These are phyloP conservation scores for Telmatochromis sp. DNA, from an alignment of 2,113 vertebrate genomes.

Conservation along the genomic window DNA sequence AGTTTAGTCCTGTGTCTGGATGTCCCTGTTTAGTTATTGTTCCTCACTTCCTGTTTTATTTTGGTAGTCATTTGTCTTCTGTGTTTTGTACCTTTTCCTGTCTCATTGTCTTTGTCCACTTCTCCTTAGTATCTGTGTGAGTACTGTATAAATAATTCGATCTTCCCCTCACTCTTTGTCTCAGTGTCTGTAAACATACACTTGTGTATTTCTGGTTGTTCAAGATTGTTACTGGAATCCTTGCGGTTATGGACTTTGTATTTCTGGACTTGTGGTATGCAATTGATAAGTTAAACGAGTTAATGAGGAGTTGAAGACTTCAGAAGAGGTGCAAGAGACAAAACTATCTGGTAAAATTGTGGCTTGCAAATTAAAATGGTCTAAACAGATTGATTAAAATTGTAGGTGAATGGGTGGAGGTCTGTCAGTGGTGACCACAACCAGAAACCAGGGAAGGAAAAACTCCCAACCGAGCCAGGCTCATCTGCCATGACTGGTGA, in stretches of 20 bases:
- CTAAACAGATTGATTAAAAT: background rate
- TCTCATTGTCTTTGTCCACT: background rate
- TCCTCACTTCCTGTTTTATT: background rate
- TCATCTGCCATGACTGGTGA: background rate
- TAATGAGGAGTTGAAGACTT: background rate
- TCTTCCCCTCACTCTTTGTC: too few species aligned
- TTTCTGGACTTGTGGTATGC: background rate
- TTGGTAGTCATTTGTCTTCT: background rate
- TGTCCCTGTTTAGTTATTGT: accelerated
- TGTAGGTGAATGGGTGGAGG: background rate
- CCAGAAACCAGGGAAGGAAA: background rate
- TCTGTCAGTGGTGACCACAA: background rate
- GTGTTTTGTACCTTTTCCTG: accelerated
- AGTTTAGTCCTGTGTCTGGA: background rate
- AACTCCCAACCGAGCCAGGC: background rate
- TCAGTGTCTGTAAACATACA: too few species aligned
- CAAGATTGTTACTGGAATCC: too few species aligned
- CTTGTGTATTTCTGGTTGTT: too few species aligned
- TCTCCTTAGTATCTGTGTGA: background rate
- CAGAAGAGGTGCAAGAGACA: background rate
- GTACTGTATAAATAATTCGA: background rate
- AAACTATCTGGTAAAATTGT: background rate
- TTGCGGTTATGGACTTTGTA: background rate
- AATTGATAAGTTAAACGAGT: background rate
- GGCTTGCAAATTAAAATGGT: background rate